Percentiles rank a stretch among this genome's conserved stretches.
Conservation (phyloP, 2,113 vertebrate genomes). For the Merops nubicus region DNA sequence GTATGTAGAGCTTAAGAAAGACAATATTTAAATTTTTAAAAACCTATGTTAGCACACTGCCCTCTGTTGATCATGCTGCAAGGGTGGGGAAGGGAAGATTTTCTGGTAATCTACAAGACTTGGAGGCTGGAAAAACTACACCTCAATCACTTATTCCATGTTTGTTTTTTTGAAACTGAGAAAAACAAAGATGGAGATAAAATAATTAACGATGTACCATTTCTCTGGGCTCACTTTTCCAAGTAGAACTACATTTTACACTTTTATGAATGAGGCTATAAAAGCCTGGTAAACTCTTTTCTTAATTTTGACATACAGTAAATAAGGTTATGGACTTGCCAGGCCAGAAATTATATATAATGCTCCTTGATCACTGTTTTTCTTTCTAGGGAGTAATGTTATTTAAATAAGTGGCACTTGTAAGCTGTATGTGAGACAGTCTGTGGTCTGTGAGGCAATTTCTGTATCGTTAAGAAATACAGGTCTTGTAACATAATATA, state of each 20-base stretch:
- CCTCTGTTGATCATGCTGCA: not conserved
- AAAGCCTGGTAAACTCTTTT: not conserved
- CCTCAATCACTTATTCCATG: not conserved
- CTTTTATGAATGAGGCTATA: not conserved
- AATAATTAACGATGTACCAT: rapidly evolving
- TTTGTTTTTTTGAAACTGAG: not conserved
- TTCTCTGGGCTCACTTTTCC: not conserved
- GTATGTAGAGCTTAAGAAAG: not conserved
- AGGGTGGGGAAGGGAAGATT: not conserved
- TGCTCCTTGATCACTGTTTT: not conserved
- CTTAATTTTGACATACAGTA: not conserved
- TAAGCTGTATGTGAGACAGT: not conserved
- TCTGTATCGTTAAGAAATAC: not conserved
- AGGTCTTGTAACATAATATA: not conserved
- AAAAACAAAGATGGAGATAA: not conserved
- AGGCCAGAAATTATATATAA: not conserved
- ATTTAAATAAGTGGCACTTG: not conserved
- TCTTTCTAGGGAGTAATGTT: not conserved
- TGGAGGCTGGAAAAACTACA: not conserved
- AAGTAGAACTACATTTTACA: not conserved
- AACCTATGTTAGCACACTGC: not conserved
- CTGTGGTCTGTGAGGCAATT: not conserved
- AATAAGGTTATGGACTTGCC: not conserved
- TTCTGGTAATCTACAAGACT: not conserved
- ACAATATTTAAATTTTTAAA: not conserved